phyloP scores from a whole-genome alignment of 2,888 invertebrate species.

The Drosophila anomalata region DNA sequence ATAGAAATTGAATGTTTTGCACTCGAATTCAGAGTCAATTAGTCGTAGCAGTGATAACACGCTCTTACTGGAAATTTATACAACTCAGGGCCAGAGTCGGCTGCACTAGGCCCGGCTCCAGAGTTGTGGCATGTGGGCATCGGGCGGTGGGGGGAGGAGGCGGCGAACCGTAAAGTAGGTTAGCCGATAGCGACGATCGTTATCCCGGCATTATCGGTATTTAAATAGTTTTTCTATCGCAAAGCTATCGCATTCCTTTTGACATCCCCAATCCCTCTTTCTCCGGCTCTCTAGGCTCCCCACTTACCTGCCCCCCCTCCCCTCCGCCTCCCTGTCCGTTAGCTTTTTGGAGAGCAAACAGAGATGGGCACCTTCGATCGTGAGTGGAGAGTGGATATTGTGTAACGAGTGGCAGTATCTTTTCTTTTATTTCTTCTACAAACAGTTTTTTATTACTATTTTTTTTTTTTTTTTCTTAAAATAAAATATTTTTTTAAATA shows the following conservation, averaged over 20 bases:
- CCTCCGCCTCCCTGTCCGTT: no score
- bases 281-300: neutral
- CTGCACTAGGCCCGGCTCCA: neutral
- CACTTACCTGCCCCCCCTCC: neutral
- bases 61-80: neutral
- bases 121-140: neutral
- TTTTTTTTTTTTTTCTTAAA: neutral
- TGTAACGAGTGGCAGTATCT: conserved; percentile 4
- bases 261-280: conserved; percentile 1
- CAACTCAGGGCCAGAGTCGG: neutral
- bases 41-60: conserved; percentile 14
- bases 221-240: conserved; percentile 8
- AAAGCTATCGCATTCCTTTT: conserved; percentile 7
- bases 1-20: conserved; percentile 71
- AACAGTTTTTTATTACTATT: neutral
- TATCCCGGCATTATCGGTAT: conserved; percentile 7
- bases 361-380: conserved; percentile 22
- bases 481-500: no score
- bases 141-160: no score
- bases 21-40: conserved; percentile 28
- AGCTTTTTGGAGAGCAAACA: conserved; percentile 6
- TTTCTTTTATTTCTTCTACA: no score
- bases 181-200: conserved; percentile 9
- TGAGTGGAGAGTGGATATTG: conserved; percentile 10
- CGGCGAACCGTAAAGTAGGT: neutral